Base-by-base conservation (phyloP, 2,113 vertebrate species). In the Dolichallabes microphthalmus region DNA sequence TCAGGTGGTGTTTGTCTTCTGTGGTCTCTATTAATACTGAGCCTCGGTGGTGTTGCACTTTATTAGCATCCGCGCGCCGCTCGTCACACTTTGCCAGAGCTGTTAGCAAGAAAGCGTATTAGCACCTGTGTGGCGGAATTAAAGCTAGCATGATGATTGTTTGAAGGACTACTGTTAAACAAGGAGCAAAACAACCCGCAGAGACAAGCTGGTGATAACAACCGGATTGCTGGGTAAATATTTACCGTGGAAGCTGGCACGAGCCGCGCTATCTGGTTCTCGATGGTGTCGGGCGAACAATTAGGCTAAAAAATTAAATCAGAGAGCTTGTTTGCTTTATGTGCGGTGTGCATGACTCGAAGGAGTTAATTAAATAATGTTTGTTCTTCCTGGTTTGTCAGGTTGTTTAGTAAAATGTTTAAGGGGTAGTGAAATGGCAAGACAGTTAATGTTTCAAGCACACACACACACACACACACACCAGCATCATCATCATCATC, bases 391-490 rank as follows among this genome's bases (percentile, higher is more conserved):
- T 60, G n/a, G 55, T 71, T 85, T 64, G 64, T 27, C 39, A n/a
- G 39, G 35, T 60, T 39, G 19, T 60, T 50, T 7, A n/a, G 13
- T 45, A 76, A 76, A 60, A 60, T 76, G 2, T 14, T 17, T 76
- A 27, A 74, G 50, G 25, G 45, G 45, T 52, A 22, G n/a, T 32
- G 32, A 78, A 35, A 58, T 58, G 19, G 76, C 58, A 78, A 55
- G 3, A 55, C 17, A 30, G 75, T 57, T 57, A 77, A 53, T 8
- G 53, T 19, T 77, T 77, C 9, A 77, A 32, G 75, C 53, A 57
- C 90, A 87, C 86, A 74, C 89, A 90, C 88, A 91, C 89, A 85
- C 87, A 91, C 88, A 87, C 79, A n/a, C 68, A 39, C 82, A 52
- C 15, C 88, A 88, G 91, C 68, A 11, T 20, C 69, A 25, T 75